phyloP scores from a whole-genome alignment of 2,888 invertebrate genomes.

The Baccha elongata region DNA sequence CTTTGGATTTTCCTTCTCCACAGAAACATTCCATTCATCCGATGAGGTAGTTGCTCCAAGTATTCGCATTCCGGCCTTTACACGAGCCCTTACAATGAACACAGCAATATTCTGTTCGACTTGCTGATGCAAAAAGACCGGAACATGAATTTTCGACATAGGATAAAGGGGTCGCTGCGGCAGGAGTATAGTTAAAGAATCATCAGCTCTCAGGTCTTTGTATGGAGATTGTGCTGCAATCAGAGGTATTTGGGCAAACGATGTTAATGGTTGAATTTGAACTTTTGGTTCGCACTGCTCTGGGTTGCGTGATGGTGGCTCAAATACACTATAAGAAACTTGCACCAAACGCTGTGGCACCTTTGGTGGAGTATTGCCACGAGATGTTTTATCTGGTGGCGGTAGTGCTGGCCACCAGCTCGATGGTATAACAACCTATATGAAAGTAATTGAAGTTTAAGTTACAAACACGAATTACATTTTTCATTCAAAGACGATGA shows the following conservation, averaged over 20 bases:
- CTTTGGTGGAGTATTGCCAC: conserved; percentile 83
- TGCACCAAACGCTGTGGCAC: conserved; percentile 90
- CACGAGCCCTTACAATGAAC: conserved; percentile 94
- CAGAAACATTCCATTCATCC: conserved; percentile 93
- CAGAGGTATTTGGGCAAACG: conserved; percentile 87
- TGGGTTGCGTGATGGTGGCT: conserved; percentile 88
- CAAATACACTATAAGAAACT: conserved; percentile 94
- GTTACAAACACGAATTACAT: conserved; percentile 34
- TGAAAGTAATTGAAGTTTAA: conserved; percentile 26
- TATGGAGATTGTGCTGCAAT: conserved; percentile 91
- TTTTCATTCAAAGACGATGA: conserved; percentile 8
- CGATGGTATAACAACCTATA: conserved; percentile 90
- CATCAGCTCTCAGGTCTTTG: conserved; percentile 92
- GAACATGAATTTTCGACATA: conserved; percentile 93
- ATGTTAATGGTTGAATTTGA: conserved; percentile 87
- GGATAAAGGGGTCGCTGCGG: conserved; percentile 95
- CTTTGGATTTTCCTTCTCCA: conserved; percentile 91
- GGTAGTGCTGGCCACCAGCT: conserved; percentile 94
- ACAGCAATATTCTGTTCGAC: conserved; percentile 88
- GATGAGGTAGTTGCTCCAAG: conserved; percentile 91
- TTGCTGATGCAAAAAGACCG: conserved; percentile 92
- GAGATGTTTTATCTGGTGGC: conserved; percentile 85
- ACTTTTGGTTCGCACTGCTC: conserved; percentile 90
- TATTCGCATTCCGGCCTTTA: conserved; percentile 93
- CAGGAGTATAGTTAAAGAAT: conserved; percentile 91